Base-by-base conservation (phyloP, 2,888 invertebrate genomes). In the Notodonta ziczac region DNA sequence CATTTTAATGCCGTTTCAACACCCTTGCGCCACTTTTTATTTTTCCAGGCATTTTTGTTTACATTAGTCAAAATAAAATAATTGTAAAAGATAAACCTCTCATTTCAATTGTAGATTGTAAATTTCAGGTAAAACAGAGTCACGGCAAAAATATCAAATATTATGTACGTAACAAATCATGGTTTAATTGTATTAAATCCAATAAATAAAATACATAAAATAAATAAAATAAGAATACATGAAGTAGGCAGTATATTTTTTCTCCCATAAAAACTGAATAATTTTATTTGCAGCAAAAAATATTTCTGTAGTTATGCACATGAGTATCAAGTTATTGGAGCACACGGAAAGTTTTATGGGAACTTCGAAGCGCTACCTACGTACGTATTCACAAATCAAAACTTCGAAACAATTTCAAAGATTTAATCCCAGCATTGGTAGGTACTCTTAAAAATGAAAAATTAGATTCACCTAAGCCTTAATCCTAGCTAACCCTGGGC, bases 401-500 rank as follows among this genome's bases (percentile, higher is more conserved):
- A 70, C 67, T 76, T 60, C 56, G 60, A 66, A 73, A 73, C 63
- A 65, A 73, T 70, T 70, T 68, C 69, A 66, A 73, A 73, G 65
- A 70, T 73, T 66, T 71, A 66, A 76, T 76, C 76, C 64, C 32
- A 32, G 59, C 63, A 62, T 63, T 24, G 24, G 24, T 24, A 62
- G 72, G 63, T 69, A 72, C 66, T 54, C 62, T 67, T 70, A 72
- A 74, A 77, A 78, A 71, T 76, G 73, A 80, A 77, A 82, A 84
- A 85, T 83, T 82, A 73, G 80, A 85, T 83, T 81, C 77, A 79
- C 76, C 81, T 82, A 73, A 84, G 80, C 81, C 83, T 80, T 88
- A 89, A 89, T 87, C 86, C 85, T 76, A 80, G 84, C 85, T 84
- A 78, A 87, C 86, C 84, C 81, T 81, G 78, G 80, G 86, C 87